A percentile compares a stretch with the other conserved stretches of the same genome.
These are phyloP conservation scores for Caenorhabditis briggsae DNA, from an alignment of 1,140 invertebrate genomes.

Conservation along the genomic window DNA sequence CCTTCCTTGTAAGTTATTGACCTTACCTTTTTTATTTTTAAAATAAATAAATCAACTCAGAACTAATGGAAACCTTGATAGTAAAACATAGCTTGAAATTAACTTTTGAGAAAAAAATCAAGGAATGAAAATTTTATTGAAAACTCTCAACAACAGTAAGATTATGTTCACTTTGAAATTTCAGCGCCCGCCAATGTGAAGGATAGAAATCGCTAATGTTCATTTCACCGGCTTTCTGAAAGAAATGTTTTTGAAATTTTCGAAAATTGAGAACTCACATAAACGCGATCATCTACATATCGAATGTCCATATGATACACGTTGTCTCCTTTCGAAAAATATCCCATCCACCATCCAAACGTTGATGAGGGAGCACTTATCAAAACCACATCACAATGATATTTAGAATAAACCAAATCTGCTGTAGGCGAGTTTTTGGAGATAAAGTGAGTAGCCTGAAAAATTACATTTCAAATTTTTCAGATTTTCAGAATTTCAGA, in stretches of 20 bases:
- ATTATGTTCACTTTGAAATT: background rate
- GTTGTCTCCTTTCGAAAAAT: conserved; percentile 36
- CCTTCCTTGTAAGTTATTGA: too few species aligned
- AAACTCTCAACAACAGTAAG: background rate
- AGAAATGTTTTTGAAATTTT: background rate
- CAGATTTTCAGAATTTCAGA: too few species aligned
- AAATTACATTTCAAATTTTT: too few species aligned
- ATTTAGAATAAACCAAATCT: conserved; percentile 2
- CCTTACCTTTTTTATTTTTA: too few species aligned
- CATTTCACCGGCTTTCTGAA: background rate
- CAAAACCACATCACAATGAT: conserved; percentile 22
- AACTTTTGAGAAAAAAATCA: too few species aligned
- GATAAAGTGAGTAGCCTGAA: background rate
- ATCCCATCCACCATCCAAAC: conserved; percentile 42
- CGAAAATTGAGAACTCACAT: background rate
- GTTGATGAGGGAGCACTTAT: conserved; percentile 35
- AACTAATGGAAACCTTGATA: too few species aligned
- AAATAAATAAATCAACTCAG: too few species aligned
- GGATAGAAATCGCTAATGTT: background rate
- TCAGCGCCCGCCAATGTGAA: background rate
- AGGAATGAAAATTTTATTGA: background rate
- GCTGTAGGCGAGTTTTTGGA: background rate
- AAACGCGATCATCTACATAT: background rate
- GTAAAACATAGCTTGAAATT: too few species aligned
- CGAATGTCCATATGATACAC: conserved; percentile 21